A percentile compares a stretch with the other conserved stretches of the same genome.
phyloP scores from a whole-genome alignment of 2,113 vertebrate genomes.

The Pitta sordida region DNA sequence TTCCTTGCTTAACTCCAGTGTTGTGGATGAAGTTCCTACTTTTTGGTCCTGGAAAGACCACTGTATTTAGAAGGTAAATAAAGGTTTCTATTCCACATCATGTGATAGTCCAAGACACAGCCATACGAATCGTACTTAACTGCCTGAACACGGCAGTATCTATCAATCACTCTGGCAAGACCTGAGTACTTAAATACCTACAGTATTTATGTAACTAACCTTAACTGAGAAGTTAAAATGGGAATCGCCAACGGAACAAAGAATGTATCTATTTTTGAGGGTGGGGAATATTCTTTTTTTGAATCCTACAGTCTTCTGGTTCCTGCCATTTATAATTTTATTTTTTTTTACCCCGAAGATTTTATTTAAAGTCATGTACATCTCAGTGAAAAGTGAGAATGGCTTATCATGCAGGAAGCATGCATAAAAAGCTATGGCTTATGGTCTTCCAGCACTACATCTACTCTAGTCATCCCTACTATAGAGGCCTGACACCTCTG shows the following conservation, averaged over 20 bases:
- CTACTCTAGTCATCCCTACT: background rate
- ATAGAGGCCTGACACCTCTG: background rate
- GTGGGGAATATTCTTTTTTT: background rate
- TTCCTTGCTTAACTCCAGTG: background rate
- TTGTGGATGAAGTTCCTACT: background rate
- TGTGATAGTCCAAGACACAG: background rate
- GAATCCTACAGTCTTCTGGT: background rate
- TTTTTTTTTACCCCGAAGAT: background rate
- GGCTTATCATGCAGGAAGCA: background rate
- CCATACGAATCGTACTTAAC: background rate
- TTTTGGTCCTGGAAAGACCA: background rate
- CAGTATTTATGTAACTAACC: background rate
- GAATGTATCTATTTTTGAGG: background rate
- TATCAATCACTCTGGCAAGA: background rate
- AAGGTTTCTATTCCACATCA: background rate
- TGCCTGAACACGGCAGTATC: background rate
- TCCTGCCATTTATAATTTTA: background rate
- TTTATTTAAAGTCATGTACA: background rate
- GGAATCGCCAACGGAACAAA: fast-evolving
- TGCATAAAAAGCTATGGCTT: background rate
- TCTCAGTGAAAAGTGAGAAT: background rate
- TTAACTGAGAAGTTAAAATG: background rate
- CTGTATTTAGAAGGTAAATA: background rate
- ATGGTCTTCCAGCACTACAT: background rate
- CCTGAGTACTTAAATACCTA: background rate